Percentiles rank a stretch among this genome's conserved stretches.
Conservation (phyloP, 1,140 invertebrate genomes). For the Trichonephila clavipes region DNA sequence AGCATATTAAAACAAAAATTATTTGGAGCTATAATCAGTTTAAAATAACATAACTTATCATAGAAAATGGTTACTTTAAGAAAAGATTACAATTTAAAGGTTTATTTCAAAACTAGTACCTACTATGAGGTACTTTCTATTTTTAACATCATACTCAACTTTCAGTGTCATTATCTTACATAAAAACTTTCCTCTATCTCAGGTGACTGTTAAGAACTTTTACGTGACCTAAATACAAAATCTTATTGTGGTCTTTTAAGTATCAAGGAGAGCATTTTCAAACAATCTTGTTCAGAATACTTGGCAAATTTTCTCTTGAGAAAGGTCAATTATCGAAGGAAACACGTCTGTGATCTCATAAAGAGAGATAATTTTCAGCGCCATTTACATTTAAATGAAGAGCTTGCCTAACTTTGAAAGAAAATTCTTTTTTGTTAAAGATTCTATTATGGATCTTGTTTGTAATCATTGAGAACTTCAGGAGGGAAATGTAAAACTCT, state of each 20-base stretch:
- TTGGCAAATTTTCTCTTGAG: not conserved
- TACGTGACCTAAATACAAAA: slow-evolving; percentile 17
- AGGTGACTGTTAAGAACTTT: not conserved
- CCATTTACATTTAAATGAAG: not conserved
- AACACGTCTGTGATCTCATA: not conserved
- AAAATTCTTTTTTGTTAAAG: not conserved
- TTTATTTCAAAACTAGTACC: too few species aligned
- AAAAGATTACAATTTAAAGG: too few species aligned
- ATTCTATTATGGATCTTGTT: not conserved
- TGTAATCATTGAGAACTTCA: not conserved
- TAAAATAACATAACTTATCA: too few species aligned
- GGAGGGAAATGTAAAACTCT: not conserved
- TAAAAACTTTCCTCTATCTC: not conserved
- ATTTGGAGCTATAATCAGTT: too few species aligned
- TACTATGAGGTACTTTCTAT: not conserved
- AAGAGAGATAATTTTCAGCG: not conserved
- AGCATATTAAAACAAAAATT: too few species aligned
- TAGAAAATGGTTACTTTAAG: too few species aligned
- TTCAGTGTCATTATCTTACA: slow-evolving; percentile 5
- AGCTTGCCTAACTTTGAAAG: not conserved
- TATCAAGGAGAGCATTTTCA: not conserved
- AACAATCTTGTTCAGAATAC: not conserved
- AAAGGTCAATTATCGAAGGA: slow-evolving; percentile 2
- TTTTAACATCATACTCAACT: not conserved
- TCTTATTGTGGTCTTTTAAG: not conserved